These are phyloP conservation scores for Manacus vitellinus DNA, from an alignment of 2,113 vertebrate genomes.

Conservation along the genomic window DNA sequence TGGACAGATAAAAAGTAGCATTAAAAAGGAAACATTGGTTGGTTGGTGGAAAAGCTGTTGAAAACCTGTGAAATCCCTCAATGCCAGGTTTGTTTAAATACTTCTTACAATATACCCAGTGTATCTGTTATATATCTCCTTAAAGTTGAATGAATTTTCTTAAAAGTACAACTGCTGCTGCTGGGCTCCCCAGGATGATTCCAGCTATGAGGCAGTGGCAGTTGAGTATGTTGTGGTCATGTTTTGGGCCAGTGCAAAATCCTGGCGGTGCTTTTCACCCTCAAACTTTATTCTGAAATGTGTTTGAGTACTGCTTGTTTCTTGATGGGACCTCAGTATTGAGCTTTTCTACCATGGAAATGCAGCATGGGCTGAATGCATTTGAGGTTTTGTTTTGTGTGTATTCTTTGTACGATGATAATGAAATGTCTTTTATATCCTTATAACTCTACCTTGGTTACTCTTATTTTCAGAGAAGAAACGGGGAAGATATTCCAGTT, in stretches of 20 bases:
- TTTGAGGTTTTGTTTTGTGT: neutral
- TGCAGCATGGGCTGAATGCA: rapidly evolving
- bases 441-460: constrained; percentile 44
- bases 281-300: neutral
- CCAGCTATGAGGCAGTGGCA: neutral
- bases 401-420: neutral
- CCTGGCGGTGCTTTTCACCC: neutral
- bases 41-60: neutral
- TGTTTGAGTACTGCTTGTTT: neutral
- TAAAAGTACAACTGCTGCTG: neutral
- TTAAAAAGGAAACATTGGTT: neutral
- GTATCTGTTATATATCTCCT: neutral
- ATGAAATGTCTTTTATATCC: neutral
- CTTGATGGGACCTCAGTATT: neutral
- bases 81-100: neutral
- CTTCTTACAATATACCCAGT: neutral
- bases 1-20: neutral
- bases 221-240: neutral
- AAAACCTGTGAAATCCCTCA: neutral
- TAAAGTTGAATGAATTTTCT: neutral
- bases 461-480: constrained; percentile 82
- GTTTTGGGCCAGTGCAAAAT: neutral
- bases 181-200: neutral
- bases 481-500: constrained; percentile 96
- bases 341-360: neutral